A percentile compares a stretch with the other conserved stretches of the same genome.
Conservation (phyloP, 2,888 invertebrate species). For the Lepidochrysops patricia region DNA sequence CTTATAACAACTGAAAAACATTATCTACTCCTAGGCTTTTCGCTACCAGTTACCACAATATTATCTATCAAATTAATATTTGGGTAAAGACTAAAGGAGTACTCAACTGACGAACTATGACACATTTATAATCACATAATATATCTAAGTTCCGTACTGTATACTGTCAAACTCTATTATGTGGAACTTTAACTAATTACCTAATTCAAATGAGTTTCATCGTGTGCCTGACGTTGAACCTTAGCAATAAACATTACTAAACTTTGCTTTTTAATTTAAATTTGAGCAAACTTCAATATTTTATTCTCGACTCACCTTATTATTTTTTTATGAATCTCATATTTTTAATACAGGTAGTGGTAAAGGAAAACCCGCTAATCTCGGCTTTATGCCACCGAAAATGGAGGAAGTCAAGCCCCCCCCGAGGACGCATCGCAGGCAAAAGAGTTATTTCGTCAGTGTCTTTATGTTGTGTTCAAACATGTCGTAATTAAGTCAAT, state of each 20-base stretch:
- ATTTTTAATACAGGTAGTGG: neutral
- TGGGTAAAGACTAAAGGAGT: too few relatives aligned
- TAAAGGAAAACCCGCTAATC: neutral
- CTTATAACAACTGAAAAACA: too few relatives aligned
- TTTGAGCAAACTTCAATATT: neutral
- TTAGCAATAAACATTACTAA: neutral
- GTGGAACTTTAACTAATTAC: too few relatives aligned
- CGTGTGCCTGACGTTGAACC: neutral
- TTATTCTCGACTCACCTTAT: too few relatives aligned
- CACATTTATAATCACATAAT: too few relatives aligned
- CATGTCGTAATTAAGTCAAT: neutral
- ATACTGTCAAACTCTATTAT: too few relatives aligned
- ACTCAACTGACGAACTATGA: too few relatives aligned
- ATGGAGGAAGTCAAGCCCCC: conserved; percentile 3
- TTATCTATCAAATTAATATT: too few relatives aligned
- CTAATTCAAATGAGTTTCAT: too few relatives aligned
- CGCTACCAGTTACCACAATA: too few relatives aligned
- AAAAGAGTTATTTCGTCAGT: conserved; percentile 4
- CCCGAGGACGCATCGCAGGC: neutral
- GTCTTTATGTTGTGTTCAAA: conserved; percentile 1
- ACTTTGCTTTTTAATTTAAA: neutral
- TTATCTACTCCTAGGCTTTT: too few relatives aligned
- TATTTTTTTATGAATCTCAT: neutral
- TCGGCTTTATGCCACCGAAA: neutral
- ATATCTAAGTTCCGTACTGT: too few relatives aligned